Evolutionary conservation across 1,140 invertebrate genomes (phyloP), one percentile per base, ranked within the genome.

Genomic region (Chlorops oryzae): DNA sequence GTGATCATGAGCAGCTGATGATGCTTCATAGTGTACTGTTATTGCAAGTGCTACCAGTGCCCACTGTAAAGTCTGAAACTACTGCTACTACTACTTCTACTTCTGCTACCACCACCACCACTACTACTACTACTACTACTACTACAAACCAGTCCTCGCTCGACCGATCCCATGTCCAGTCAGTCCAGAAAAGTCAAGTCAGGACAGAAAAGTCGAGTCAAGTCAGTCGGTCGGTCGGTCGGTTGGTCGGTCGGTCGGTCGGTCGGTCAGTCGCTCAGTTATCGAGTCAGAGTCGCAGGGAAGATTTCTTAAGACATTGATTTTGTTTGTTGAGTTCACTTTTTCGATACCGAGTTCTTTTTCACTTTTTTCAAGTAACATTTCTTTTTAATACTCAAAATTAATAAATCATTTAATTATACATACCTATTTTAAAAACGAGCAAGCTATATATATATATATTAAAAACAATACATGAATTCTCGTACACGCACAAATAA

Each of bases 281-380:
- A n/a, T n/a, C n/a, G n/a, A n/a, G n/a, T n/a, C n/a, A n/a, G 21
- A 47, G 23, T 21, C 21, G 21, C 45, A 47, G 45, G 45, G 32
- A 47, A 47, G 45, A 45, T 9, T 39, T 39, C 17, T 7, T 27
- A 35, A 47, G 21, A 34, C 21, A 13, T 23, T 20, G 34, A 47
- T 47, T 47, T 34, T 47, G 45, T 47, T 47, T 23, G 45, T 47
- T 47, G 45, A 47, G 45, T 47, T 39, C 34, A 37, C 28, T 32
- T 10, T 10, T n/a, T n/a, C n/a, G n/a, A n/a, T n/a, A n/a, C n/a
- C n/a, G n/a, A n/a, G n/a, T n/a, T n/a, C n/a, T 32, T 32, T 32
- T 32, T 32, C 28, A 10, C 15, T 32, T 15, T 32, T 32, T 15
- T 32, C 28, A 32, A 10, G 9, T 10, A 32, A 10, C 15, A 32